These are phyloP conservation scores for Sebastes variabilis DNA, from an alignment of 2,797 vertebrate species.

Conservation along the genomic window DNA sequence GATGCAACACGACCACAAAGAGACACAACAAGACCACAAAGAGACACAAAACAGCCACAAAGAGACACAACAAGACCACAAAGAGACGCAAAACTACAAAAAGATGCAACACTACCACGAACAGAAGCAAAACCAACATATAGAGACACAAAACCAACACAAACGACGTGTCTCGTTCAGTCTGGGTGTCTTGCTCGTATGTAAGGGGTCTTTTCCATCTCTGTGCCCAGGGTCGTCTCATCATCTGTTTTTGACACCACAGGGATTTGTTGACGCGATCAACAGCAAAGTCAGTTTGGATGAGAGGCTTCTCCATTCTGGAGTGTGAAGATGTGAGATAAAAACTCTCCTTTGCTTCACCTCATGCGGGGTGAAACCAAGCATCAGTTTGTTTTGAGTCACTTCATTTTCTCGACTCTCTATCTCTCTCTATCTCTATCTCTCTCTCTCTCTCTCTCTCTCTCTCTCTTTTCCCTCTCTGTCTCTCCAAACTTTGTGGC, in stretches of 20 bases:
- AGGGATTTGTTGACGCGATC: not conserved
- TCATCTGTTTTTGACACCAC: not conserved
- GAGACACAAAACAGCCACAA: not conserved
- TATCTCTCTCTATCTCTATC: not conserved
- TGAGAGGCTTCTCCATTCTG: not conserved
- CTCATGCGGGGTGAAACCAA: not conserved
- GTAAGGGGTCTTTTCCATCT: not conserved
- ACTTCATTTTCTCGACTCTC: not conserved
- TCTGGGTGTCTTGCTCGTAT: not conserved
- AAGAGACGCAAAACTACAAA: not conserved
- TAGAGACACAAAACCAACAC: not conserved
- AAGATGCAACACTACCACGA: not conserved
- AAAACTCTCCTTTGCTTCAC: not conserved
- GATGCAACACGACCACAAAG: not conserved
- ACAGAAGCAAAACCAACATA: not conserved
- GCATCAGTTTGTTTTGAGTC: slow-evolving; percentile 6
- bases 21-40: not conserved
- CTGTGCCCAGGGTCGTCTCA: not conserved
- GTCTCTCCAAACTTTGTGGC: slow-evolving; percentile 64
- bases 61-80: not conserved
- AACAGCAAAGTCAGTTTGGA: slow-evolving; percentile 4
- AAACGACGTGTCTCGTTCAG: not conserved
- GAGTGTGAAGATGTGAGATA: slow-evolving; percentile 32
- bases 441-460: not conserved
- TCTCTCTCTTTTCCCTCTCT: not conserved